Percentiles rank a stretch among this genome's conserved stretches.
Evolutionary conservation across 2,113 vertebrate species (phyloP).

Genomic region (Myiozetetes cayanensis): DNA sequence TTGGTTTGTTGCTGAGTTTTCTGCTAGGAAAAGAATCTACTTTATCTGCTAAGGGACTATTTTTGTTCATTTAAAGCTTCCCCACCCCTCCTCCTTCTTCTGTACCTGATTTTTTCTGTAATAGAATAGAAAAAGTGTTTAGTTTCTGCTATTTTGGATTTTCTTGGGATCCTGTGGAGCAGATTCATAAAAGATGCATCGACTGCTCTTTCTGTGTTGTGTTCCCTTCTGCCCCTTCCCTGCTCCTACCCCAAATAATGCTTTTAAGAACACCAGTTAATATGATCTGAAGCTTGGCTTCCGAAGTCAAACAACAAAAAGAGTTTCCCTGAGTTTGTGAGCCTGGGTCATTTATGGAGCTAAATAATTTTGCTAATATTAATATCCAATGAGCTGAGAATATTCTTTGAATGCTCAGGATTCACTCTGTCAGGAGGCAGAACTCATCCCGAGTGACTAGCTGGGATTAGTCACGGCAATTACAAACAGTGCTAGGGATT

Average conservation of each 20-base stretch:
- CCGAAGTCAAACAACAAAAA: background rate
- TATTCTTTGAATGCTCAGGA: background rate
- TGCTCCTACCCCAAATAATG: background rate
- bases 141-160: background rate
- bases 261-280: background rate
- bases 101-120: background rate
- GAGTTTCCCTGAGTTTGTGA: background rate
- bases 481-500: background rate
- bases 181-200: background rate
- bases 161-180: background rate
- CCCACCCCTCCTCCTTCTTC: background rate
- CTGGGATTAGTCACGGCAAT: conserved; percentile 21
- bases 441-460: conserved; percentile 20
- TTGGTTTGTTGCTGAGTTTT: background rate
- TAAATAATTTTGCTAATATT: background rate
- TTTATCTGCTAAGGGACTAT: background rate
- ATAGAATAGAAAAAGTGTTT: background rate
- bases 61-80: background rate
- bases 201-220: background rate
- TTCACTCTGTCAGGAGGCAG: background rate
- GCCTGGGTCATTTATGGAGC: background rate
- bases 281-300: background rate
- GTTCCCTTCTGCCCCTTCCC: background rate
- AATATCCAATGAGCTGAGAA: background rate
- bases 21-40: background rate